Conservation (phyloP, 2,797 vertebrate species). For the Bradypodion ventrale region DNA sequence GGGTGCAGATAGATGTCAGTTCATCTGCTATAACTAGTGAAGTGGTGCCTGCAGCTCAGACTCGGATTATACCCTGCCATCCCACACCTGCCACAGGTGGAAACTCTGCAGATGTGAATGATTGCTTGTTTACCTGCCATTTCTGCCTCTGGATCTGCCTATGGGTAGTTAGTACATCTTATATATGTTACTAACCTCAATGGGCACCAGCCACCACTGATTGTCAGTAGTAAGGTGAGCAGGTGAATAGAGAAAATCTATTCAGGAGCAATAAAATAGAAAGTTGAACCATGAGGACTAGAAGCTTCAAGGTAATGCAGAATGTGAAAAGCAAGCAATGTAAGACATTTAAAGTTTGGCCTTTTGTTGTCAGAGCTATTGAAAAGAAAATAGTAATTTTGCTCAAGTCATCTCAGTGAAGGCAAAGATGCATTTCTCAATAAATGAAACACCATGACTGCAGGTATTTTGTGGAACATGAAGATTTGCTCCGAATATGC, state of each 20-base stretch:
- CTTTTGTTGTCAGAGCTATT: neutral
- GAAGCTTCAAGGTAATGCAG: neutral
- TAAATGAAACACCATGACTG: neutral
- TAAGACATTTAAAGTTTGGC: neutral
- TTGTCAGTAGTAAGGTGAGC: neutral
- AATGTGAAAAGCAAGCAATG: neutral
- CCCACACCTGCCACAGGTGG: no score
- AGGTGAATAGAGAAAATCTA: neutral
- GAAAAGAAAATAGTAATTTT: neutral
- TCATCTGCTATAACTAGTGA: no score
- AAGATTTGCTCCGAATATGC: neutral
- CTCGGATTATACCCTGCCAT: no score
- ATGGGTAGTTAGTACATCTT: no score
- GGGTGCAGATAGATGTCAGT: neutral
- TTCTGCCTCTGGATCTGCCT: no score
- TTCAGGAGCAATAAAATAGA: neutral
- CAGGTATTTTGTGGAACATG: neutral
- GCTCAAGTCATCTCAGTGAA: neutral
- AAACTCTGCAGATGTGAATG: no score
- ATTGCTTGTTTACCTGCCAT: no score
- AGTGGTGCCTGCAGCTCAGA: no score
- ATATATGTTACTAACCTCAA: no score
- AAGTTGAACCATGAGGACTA: neutral
- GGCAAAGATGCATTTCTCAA: neutral
- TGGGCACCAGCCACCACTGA: neutral